Evolutionary conservation across 2,888 invertebrate genomes (phyloP).

Genomic region (Julus scandinavius): DNA sequence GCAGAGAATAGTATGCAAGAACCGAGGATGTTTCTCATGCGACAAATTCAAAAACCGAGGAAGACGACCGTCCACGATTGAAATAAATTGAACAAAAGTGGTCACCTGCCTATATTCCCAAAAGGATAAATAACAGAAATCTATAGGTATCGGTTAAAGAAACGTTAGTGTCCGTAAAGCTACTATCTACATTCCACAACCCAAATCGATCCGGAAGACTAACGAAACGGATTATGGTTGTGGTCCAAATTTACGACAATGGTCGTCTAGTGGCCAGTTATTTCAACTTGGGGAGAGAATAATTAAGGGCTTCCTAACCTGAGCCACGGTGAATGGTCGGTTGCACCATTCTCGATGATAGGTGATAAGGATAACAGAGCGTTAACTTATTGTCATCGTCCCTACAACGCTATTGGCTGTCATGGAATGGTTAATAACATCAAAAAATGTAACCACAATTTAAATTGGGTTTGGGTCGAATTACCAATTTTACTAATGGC

Average conservation of each 20-base stretch:
- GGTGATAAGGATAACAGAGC: not conserved
- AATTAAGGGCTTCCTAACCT: constrained; percentile 2
- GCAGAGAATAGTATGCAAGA: not conserved
- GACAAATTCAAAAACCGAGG: not conserved
- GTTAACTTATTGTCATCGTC: not conserved
- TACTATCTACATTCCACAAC: not conserved
- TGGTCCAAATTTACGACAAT: not conserved
- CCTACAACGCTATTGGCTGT: too few relatives aligned
- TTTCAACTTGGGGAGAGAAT: not conserved
- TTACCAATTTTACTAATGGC: too few relatives aligned
- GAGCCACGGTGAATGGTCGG: not conserved
- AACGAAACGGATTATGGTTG: not conserved
- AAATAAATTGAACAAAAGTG: not conserved
- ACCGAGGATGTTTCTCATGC: not conserved
- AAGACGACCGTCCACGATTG: not conserved
- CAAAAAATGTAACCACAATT: too few relatives aligned
- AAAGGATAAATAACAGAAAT: constrained; percentile 27
- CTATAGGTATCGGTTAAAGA: not conserved
- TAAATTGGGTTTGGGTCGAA: too few relatives aligned
- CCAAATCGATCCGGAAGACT: not conserved
- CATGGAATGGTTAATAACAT: too few relatives aligned
- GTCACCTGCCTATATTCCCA: constrained; percentile 26
- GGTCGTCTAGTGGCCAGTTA: not conserved
- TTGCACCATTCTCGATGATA: not conserved
- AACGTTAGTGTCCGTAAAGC: not conserved